phyloP scores from a whole-genome alignment of 2,888 invertebrate species.

The Tenthredo notha region DNA sequence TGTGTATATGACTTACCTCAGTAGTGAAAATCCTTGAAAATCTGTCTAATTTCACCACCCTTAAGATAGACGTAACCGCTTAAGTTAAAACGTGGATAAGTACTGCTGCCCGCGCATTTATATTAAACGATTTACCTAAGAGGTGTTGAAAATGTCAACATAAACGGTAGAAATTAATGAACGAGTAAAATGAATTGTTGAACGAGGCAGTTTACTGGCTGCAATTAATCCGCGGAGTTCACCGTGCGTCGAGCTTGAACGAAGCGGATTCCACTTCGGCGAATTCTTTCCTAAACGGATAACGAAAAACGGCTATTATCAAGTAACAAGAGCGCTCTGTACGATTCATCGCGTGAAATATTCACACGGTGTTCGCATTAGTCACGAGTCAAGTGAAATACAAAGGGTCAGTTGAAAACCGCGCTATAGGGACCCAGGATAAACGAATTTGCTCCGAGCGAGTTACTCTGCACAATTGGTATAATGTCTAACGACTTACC shows the following conservation, averaged over 20 bases:
- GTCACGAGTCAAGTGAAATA: conserved; percentile 37
- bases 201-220: conserved; percentile 33
- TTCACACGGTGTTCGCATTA: conserved; percentile 40
- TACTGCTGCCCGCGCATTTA: background rate
- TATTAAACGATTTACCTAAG: conserved; percentile 28
- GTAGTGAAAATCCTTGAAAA: background rate
- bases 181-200: conserved; percentile 31
- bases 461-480: conserved; percentile 31
- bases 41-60: no score
- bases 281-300: conserved; percentile 32
- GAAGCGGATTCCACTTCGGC: conserved; percentile 7
- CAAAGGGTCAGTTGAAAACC: conserved; percentile 39
- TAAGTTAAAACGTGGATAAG: background rate
- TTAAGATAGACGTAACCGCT: background rate
- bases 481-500: conserved; percentile 22
- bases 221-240: conserved; percentile 39
- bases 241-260: conserved; percentile 6
- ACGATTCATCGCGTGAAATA: conserved; percentile 31
- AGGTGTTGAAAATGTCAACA: conserved; percentile 1
- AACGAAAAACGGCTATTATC: conserved; percentile 38
- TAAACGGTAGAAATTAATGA: conserved; percentile 28
- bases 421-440: background rate
- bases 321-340: background rate
- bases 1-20: no score
- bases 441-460: conserved; percentile 38